phyloP scores from a whole-genome alignment of 2,113 vertebrate genomes.

The Nansenia antarctica region DNA sequence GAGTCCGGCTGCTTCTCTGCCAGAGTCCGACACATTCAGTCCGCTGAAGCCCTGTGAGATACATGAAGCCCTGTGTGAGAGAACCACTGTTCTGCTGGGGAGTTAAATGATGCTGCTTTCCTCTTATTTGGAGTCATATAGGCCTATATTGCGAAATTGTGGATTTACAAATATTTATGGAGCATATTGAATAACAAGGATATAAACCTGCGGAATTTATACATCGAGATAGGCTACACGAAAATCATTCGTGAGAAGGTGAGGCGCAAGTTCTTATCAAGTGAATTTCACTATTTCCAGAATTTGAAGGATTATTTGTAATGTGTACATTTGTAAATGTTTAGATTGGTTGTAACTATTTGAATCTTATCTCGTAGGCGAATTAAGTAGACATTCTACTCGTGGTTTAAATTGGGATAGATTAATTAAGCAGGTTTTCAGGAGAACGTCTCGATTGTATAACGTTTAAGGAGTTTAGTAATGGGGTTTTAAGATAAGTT shows the following conservation, averaged over 20 bases:
- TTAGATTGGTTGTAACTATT: neutral
- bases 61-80: slow-evolving; percentile 1
- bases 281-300: neutral
- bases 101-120: slow-evolving; percentile 60
- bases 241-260: slow-evolving; percentile 1
- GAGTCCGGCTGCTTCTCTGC: slow-evolving; percentile 58
- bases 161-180: slow-evolving; percentile 65
- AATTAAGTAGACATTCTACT: neutral
- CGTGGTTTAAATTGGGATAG: neutral
- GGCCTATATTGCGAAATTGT: slow-evolving; percentile 38
- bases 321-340: neutral
- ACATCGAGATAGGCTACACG: neutral
- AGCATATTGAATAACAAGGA: slow-evolving; percentile 50
- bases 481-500: neutral
- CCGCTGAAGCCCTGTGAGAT: slow-evolving; percentile 19
- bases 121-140: slow-evolving; percentile 52
- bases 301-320: neutral
- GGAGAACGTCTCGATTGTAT: neutral
- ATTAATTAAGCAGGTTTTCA: neutral
- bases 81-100: slow-evolving; percentile 7
- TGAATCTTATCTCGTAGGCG: neutral
- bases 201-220: slow-evolving; percentile 31
- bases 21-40: slow-evolving; percentile 52
- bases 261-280: neutral
- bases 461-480: neutral